These are phyloP conservation scores for Spinus pinus DNA, from an alignment of 2,797 vertebrate genomes.

Conservation along the genomic window DNA sequence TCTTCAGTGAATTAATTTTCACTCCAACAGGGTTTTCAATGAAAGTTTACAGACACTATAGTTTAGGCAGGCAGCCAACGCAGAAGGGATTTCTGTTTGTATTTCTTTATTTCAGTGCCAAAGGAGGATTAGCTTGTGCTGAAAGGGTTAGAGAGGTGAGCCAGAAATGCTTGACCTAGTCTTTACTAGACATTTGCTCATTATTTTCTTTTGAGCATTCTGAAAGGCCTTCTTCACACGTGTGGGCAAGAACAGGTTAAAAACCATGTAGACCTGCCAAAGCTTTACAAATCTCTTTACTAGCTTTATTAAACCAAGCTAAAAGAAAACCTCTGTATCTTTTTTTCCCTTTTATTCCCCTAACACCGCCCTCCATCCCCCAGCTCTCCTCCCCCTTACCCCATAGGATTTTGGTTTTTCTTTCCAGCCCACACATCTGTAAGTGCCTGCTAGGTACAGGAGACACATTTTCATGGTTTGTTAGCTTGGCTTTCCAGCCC, in stretches of 20 bases:
- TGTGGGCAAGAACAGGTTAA: conserved; percentile 14
- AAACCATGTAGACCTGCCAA: neutral
- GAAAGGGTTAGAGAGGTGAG: conserved; percentile 43
- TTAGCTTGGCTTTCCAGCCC: neutral
- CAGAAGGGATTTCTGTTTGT: conserved; percentile 9
- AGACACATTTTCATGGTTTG: neutral
- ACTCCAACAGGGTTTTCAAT: neutral
- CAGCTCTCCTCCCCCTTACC: neutral
- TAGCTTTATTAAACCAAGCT: conserved; percentile 5
- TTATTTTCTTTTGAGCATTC: conserved; percentile 22
- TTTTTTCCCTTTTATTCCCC: neutral
- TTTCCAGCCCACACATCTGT: neutral
- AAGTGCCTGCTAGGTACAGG: neutral
- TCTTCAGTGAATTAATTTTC: conserved; percentile 27
- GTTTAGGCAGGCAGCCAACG: conserved; percentile 19
- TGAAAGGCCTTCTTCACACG: neutral
- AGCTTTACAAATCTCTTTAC: neutral
- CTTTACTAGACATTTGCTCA: neutral
- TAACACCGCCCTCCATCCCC: rapidly evolving
- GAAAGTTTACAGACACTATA: conserved; percentile 13
- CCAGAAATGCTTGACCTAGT: conserved; percentile 1
- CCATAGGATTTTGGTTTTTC: neutral
- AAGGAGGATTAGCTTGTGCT: conserved; percentile 37
- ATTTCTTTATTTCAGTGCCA: conserved; percentile 45
- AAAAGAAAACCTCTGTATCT: neutral